A percentile compares a stretch with the other conserved stretches of the same genome.
Conservation (phyloP, 2,888 invertebrate genomes). For the Agapetus fuscipes region DNA sequence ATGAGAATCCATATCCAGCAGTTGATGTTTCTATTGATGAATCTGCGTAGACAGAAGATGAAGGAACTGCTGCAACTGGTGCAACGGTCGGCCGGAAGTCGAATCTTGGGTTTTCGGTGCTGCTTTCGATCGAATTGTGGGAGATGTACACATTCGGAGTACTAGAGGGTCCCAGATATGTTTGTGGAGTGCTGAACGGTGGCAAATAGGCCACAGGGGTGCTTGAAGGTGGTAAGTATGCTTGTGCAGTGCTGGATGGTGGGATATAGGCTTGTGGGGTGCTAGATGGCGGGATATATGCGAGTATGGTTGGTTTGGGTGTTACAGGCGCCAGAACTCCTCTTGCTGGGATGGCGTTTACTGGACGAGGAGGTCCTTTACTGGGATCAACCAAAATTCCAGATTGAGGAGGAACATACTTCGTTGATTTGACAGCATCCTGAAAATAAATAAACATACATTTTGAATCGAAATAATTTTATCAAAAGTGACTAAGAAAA, state of each 20-base stretch:
- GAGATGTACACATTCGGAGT: constrained; percentile 39
- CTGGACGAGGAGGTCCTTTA: constrained; percentile 27
- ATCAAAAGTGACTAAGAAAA: too few relatives aligned
- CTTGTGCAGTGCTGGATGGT: constrained; percentile 27
- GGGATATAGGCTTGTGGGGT: constrained; percentile 11
- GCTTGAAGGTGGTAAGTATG: constrained; percentile 1
- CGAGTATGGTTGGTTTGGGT: constrained; percentile 27
- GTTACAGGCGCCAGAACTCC: constrained; percentile 28
- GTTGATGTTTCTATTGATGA: constrained; percentile 21
- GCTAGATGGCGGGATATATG: constrained; percentile 15
- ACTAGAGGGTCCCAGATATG: constrained; percentile 26
- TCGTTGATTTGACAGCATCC: constrained; percentile 64
- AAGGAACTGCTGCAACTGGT: constrained; percentile 30
- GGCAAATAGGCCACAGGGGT: constrained; percentile 7
- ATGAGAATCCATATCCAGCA: constrained; percentile 17
- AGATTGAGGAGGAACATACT: constrained; percentile 57
- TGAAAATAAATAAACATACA: constrained; percentile 32
- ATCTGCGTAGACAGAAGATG: constrained; percentile 17
- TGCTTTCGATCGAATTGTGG: constrained; percentile 38
- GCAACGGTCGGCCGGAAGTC: constrained; percentile 38
- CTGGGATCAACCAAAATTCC: constrained; percentile 52
- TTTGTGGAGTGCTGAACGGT: constrained; percentile 21
- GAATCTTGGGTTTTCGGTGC: constrained; percentile 26
- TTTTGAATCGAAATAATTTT: too few relatives aligned
- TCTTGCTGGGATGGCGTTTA: constrained; percentile 29